Base-by-base conservation (phyloP, 1,140 invertebrate genomes). In the Tetramorium alpestre region DNA sequence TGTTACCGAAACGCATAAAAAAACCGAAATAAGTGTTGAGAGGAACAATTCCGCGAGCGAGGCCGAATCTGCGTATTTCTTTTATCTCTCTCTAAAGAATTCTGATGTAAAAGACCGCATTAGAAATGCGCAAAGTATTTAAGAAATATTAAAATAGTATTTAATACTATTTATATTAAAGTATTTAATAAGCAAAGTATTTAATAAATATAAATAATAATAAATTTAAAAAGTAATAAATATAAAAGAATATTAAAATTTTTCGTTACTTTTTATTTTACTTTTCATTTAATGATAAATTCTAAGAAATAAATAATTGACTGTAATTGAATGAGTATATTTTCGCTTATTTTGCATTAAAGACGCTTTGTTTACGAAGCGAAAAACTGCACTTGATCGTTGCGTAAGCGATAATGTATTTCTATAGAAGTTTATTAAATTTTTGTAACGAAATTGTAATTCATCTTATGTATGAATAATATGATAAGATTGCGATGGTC, bases 391-490 rank as follows among this genome's bases (percentile, higher is more conserved):
- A 78, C 1, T 16, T 80, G 28, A 67, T 64, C 41, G 13, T 80
- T 41, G 56, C 11, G 18, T 41, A 22, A 41, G 8, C 18, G 18
- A 10, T 3, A 7, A 25, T 67, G 11, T 33, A 3, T 47, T n/a
- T 16, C 33, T 28, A 60, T 72, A 56, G 64, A 84, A 73, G 51
- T n/a, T 22, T 25, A 56, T 28, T 62, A 64, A 73, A 51, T 80
- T 85, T 77, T 85, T 77, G 81, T 65, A 49, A 60, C 86, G n/a
- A 67, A 69, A 72, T 90, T 78, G 89, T 90, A 91, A 94, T 93
- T 93, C 91, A 87, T 90, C 87, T 91, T 90, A 92, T 90, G 92
- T 90, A 93, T 91, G 90, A 93, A 93, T 92, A 92, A 91, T 88
- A 88, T 80, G 91, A 94, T 93, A 93, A 94, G 89, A 91, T 91